A percentile compares a stretch with the other conserved stretches of the same genome.
phyloP scores from a whole-genome alignment of 2,797 vertebrate species.

The Myotis daubentonii region DNA sequence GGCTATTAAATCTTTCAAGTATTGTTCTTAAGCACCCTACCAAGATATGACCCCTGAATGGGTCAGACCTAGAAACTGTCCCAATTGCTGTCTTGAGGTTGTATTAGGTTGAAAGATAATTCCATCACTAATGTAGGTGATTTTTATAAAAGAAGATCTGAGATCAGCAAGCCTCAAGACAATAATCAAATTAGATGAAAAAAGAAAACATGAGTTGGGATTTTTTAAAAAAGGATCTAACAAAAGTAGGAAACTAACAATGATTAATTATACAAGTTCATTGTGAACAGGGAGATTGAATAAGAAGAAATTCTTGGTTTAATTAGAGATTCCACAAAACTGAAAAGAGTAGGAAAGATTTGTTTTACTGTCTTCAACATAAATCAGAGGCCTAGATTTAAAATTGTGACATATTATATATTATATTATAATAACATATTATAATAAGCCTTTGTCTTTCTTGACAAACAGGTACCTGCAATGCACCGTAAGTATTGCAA shows the following conservation, averaged over 20 bases:
- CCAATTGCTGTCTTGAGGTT: background rate
- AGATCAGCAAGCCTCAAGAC: background rate
- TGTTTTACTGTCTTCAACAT: background rate
- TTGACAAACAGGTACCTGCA: background rate
- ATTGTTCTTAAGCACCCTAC: background rate
- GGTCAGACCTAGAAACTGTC: background rate
- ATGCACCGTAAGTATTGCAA: background rate
- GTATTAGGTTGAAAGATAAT: background rate
- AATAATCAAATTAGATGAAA: background rate
- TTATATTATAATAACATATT: background rate
- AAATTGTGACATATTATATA: background rate
- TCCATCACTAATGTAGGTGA: background rate
- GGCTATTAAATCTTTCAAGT: conserved; percentile 51
- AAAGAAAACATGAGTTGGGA: background rate
- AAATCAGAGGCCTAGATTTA: background rate
- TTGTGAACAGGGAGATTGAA: background rate
- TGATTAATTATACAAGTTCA: background rate
- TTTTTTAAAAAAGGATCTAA: background rate
- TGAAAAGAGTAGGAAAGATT: conserved; percentile 20
- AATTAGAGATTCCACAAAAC: background rate
- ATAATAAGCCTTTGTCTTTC: background rate
- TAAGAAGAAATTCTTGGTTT: background rate
- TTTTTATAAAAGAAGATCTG: conserved; percentile 16
- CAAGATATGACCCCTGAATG: background rate
- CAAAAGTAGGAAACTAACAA: background rate